These are phyloP conservation scores for Tenthredo amoena DNA, from an alignment of 2,888 invertebrate genomes.

Conservation along the genomic window DNA sequence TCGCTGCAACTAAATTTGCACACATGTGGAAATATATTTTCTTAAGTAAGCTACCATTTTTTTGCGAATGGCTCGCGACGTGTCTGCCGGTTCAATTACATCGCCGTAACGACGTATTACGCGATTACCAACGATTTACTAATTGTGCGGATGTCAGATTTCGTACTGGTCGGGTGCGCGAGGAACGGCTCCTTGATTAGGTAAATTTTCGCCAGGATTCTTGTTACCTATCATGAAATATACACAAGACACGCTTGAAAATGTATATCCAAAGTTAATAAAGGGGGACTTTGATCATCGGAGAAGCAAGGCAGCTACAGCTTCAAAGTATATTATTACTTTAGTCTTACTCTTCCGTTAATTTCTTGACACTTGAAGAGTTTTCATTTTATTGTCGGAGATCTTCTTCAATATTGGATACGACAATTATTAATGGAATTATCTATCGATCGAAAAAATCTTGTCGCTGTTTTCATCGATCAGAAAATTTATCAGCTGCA, in stretches of 20 bases:
- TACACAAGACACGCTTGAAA: background rate
- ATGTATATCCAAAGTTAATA: background rate
- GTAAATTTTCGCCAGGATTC: background rate
- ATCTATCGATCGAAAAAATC: background rate
- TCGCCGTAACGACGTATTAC: constrained; percentile 11
- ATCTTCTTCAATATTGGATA: background rate
- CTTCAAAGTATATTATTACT: background rate
- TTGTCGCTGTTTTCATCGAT: background rate
- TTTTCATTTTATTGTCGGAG: background rate
- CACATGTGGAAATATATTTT: background rate
- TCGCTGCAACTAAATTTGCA: background rate
- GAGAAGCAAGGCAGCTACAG: background rate
- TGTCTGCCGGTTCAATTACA: background rate
- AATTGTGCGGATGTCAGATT: background rate
- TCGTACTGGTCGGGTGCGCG: background rate
- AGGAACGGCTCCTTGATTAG: constrained; percentile 3
- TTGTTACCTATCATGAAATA: background rate
- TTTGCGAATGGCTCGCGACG: background rate
- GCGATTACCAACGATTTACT: constrained; percentile 22
- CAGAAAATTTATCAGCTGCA: background rate
- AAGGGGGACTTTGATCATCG: constrained; percentile 9
- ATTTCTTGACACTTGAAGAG: background rate
- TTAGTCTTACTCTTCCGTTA: background rate
- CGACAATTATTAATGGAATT: background rate
- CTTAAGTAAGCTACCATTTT: no score